phyloP scores from a whole-genome alignment of 2,888 invertebrate genomes.

The Hirtodrosophila duncani region DNA sequence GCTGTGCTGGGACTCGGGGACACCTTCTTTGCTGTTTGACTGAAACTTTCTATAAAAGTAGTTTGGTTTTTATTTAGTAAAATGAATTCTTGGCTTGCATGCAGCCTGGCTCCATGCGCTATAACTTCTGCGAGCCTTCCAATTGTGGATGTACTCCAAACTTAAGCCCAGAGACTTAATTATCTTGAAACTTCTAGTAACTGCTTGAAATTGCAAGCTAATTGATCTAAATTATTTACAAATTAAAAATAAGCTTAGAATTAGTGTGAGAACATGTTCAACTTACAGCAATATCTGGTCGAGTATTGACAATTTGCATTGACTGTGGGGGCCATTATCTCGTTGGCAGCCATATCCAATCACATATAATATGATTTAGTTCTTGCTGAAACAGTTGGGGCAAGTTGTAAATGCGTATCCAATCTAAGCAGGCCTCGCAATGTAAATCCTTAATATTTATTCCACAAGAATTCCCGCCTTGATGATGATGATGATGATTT shows the following conservation, averaged over 20 bases:
- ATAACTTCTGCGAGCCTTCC: slow-evolving; percentile 17
- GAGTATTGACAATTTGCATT: slow-evolving; percentile 78
- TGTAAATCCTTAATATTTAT: too few relatives aligned
- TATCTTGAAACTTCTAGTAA: too few relatives aligned
- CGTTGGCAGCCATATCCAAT: slow-evolving; percentile 75
- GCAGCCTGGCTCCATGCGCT: slow-evolving; percentile 19
- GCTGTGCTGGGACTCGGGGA: slow-evolving; percentile 37
- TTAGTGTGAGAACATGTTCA: too few relatives aligned
- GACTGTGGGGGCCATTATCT: slow-evolving; percentile 75
- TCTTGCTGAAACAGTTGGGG: too few relatives aligned
- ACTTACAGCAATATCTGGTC: slow-evolving; percentile 79
- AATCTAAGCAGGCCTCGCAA: too few relatives aligned
- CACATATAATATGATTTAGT: slow-evolving; percentile 6
- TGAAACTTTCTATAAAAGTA: slow-evolving; percentile 45
- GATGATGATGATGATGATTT: slow-evolving; percentile 16
- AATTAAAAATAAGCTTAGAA: too few relatives aligned
- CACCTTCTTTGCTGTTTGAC: slow-evolving; percentile 19
- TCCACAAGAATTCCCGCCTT: too few relatives aligned
- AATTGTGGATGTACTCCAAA: too few relatives aligned
- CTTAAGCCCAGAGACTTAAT: too few relatives aligned
- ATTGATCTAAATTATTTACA: too few relatives aligned
- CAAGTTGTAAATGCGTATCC: too few relatives aligned
- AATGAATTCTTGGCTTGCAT: slow-evolving; percentile 33
- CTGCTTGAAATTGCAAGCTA: too few relatives aligned
- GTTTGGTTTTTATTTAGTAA: slow-evolving; percentile 36